Evolutionary conservation across 1,140 invertebrate species (phyloP), one percentile per base, ranked within the genome.

Genomic region (Brachionus koreanus): DNA sequence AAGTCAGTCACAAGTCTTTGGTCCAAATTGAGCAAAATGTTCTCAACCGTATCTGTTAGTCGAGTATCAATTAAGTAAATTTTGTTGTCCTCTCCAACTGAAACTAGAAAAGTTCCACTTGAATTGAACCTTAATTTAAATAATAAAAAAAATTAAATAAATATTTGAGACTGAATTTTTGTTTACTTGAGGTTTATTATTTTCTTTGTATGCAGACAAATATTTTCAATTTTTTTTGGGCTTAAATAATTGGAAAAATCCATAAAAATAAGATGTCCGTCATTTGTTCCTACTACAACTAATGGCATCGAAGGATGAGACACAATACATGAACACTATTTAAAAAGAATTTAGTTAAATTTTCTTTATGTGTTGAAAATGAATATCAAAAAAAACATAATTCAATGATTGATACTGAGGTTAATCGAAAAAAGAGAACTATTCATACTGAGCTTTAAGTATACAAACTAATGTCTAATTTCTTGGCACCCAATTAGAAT

Each of bases 51-150:
- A 46, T 43, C 37, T 23, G 49, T 9, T 3, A 67, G 33, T 19
- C 57, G 63, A 0, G 49, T 37, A 16, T 82, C 79, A 13, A 82
- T 82, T 9, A 82, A 12, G 39, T 35, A 82, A n/a, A 69, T 35
- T 65, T 65, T 82, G n/a, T 19, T 23, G 35, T 82, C 79, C 29
- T 65, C 49, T 35, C 79, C 79, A 42, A 65, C 29, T 19, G 79
- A 82, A 6, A 82, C 6, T 5, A 82, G 29, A 35, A 82, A 23
- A 19, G 79, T 82, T 23, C 79, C 79, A 25, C 57, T 65, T 16
- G 79, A 42, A 52, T 82, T 82, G 37, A 82, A 82, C 65, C 57
- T 82, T 5, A 67, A 35, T n/a, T 52, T n/a, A 39, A 4, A 10
- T 37, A 19, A 5, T 10, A 75, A 39, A 39, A 25, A 25, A 37